Evolutionary conservation across 1,140 invertebrate genomes (phyloP).

Genomic region (Leucophenga varia): DNA sequence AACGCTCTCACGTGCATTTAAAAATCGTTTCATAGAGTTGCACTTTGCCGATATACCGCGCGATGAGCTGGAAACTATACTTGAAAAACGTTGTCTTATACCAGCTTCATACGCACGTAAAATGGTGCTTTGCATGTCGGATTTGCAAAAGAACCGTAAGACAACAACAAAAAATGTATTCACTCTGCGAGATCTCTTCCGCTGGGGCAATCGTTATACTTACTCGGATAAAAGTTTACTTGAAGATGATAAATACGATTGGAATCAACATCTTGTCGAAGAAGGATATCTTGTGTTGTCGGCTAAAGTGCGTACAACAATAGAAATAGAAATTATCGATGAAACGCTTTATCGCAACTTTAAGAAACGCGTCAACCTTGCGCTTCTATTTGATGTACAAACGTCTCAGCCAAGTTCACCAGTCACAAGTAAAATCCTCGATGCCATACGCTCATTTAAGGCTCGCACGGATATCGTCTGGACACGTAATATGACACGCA

Average conservation of each 20-base stretch:
- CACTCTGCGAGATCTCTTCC: slow-evolving; percentile 92
- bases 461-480: slow-evolving; percentile 85
- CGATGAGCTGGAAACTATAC: slow-evolving; percentile 83
- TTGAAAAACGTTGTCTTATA: slow-evolving; percentile 86
- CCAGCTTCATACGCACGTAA: slow-evolving; percentile 86
- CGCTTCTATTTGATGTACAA: slow-evolving; percentile 76
- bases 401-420: slow-evolving; percentile 65
- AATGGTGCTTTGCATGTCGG: slow-evolving; percentile 90
- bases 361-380: slow-evolving; percentile 72
- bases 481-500: slow-evolving; percentile 87
- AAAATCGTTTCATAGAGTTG: slow-evolving; percentile 96
- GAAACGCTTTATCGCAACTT: slow-evolving; percentile 83
- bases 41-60: slow-evolving; percentile 96
- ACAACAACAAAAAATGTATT: slow-evolving; percentile 92
- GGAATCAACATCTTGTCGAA: slow-evolving; percentile 96
- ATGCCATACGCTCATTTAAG: slow-evolving; percentile 64
- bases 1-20: slow-evolving; percentile 92
- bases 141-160: slow-evolving; percentile 81
- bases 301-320: slow-evolving; percentile 83
- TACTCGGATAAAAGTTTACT: slow-evolving; percentile 62
- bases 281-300: slow-evolving; percentile 95
- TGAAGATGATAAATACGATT: slow-evolving; percentile 78
- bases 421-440: slow-evolving; percentile 73
- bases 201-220: slow-evolving; percentile 95
- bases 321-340: slow-evolving; percentile 77